phyloP scores from a whole-genome alignment of 2,797 vertebrate genomes.

The Cercopithecus mitis region DNA sequence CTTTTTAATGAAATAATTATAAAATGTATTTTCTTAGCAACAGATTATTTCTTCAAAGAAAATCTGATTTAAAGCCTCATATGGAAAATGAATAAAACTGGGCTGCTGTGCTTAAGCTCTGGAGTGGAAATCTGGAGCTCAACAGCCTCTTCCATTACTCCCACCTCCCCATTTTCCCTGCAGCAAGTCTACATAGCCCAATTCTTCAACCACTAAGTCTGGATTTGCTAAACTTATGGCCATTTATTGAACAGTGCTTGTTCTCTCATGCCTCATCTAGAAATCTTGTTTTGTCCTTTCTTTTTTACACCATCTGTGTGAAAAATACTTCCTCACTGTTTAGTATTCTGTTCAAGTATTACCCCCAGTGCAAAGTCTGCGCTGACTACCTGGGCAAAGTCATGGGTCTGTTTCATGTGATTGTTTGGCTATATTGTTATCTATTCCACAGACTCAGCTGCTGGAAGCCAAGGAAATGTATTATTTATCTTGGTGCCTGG shows the following conservation, averaged over 20 bases:
- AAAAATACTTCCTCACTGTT: background rate
- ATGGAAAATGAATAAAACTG: background rate
- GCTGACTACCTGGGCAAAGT: background rate
- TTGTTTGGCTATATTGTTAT: background rate
- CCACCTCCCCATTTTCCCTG: background rate
- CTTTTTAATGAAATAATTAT: background rate
- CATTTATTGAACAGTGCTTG: background rate
- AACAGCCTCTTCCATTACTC: background rate
- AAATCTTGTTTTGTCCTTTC: background rate
- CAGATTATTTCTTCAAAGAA: background rate
- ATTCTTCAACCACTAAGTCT: background rate
- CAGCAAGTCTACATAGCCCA: background rate
- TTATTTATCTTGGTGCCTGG: background rate
- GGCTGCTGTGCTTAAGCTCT: background rate
- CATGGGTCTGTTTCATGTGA: background rate
- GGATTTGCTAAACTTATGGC: background rate
- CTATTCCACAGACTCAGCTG: background rate
- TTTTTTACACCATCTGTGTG: background rate
- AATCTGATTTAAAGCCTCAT: background rate
- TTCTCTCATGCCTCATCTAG: background rate
- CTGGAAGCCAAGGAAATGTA: background rate
- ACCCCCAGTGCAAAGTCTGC: background rate
- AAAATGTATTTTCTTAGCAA: background rate
- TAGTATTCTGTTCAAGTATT: background rate
- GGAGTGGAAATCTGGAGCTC: background rate